phyloP scores from a whole-genome alignment of 2,797 vertebrate genomes.

The Danionella dracula region DNA sequence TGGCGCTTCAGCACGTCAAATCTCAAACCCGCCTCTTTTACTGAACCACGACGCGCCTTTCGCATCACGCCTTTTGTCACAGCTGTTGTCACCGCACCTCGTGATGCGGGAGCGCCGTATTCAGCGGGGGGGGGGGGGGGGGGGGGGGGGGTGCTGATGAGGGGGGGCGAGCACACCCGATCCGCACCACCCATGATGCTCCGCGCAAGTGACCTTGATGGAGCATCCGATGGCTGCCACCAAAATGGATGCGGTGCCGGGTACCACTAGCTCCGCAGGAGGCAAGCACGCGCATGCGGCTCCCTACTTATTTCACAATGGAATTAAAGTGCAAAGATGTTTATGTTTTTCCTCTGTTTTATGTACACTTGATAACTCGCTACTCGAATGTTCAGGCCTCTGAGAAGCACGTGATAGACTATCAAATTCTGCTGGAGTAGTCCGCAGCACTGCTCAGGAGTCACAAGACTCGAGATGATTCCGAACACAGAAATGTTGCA shows the following conservation, averaged over 20 bases:
- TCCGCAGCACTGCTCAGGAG: not conserved
- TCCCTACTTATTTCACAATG: not conserved
- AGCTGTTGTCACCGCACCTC: conserved; percentile 9
- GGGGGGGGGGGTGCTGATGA: conserved; percentile 14
- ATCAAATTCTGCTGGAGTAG: not conserved
- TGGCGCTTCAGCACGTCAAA: conserved; percentile 16
- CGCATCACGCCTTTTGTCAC: conserved; percentile 47
- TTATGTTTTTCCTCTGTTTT: not conserved
- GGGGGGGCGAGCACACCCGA: conserved; percentile 36
- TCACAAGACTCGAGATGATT: not conserved
- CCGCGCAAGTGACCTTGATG: conserved; percentile 63
- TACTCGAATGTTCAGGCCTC: not conserved
- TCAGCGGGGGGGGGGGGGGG: not conserved
- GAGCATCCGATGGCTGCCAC: conserved; percentile 47
- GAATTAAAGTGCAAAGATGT: not conserved
- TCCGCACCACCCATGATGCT: conserved; percentile 53
- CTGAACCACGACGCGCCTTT: conserved; percentile 29
- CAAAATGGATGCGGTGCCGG: conserved; percentile 48
- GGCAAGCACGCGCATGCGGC: not conserved
- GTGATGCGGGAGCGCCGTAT: conserved; percentile 6
- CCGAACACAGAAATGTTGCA: not conserved
- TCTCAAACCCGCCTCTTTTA: not conserved
- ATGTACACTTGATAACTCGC: not conserved
- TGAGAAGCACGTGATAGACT: conserved; percentile 1
- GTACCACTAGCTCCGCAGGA: conserved; percentile 2